These are phyloP conservation scores for Lamproptera curius DNA, from an alignment of 2,888 invertebrate genomes.

Conservation along the genomic window DNA sequence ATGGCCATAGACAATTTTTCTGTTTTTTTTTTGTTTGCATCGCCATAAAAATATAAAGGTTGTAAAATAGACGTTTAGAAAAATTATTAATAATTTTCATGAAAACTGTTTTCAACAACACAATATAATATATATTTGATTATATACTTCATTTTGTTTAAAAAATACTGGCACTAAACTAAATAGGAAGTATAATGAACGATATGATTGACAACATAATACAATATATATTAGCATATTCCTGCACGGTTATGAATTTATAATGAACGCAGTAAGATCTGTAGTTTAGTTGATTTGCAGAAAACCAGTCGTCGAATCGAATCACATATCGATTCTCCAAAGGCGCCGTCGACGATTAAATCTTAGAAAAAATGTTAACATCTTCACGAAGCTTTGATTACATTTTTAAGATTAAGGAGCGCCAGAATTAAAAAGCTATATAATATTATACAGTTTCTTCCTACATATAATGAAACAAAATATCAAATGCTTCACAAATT, in stretches of 20 bases:
- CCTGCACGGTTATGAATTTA: no score
- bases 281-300: conserved; percentile 7
- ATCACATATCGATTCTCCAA: conserved; percentile 3
- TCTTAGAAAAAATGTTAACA: background rate
- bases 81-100: conserved; percentile 12
- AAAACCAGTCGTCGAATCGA: conserved; percentile 11
- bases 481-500: no score
- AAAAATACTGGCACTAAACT: no score
- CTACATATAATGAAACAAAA: no score
- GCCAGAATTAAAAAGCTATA: background rate
- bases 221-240: no score
- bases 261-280: background rate
- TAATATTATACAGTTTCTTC: background rate
- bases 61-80: conserved; percentile 6
- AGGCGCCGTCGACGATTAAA: conserved; percentile 11
- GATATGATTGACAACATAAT: no score
- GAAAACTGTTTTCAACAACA: conserved; percentile 8
- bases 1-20: background rate
- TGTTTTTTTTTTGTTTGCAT: background rate
- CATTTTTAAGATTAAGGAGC: background rate
- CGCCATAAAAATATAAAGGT: conserved; percentile 2
- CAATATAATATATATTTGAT: no score
- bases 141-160: no score
- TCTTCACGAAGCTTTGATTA: background rate
- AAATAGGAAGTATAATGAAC: no score